phyloP scores from a whole-genome alignment of 2,797 vertebrate genomes.

The Peromyscus nudipes region DNA sequence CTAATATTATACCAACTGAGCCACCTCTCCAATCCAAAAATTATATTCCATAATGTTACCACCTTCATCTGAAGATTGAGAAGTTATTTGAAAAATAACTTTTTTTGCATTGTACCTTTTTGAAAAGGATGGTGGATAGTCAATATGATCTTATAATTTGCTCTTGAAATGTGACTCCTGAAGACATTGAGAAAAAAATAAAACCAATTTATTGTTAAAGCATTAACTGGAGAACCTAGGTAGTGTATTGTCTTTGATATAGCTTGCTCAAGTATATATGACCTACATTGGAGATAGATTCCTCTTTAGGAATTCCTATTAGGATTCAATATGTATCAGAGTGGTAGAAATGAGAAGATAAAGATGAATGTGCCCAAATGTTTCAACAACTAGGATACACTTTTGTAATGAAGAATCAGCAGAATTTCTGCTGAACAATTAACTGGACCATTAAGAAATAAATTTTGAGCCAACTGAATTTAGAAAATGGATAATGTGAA shows the following conservation, averaged over 20 bases:
- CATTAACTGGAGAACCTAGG: conserved; percentile 52
- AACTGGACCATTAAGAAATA: conserved; percentile 66
- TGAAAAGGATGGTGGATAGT: neutral
- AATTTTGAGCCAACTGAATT: conserved; percentile 35
- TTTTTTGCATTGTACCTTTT: neutral
- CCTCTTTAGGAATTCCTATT: neutral
- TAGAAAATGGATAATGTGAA: conserved; percentile 53
- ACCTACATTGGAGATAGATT: neutral
- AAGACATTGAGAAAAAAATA: conserved; percentile 38
- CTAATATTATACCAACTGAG: neutral
- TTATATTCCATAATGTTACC: neutral
- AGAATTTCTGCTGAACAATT: conserved; percentile 71
- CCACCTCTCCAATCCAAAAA: neutral
- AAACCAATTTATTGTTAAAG: conserved; percentile 53
- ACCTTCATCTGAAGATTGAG: conserved; percentile 52
- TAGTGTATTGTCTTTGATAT: conserved; percentile 19
- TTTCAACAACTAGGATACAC: conserved; percentile 53
- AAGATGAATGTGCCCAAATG: conserved; percentile 60
- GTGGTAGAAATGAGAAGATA: conserved; percentile 33
- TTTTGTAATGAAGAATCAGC: conserved; percentile 68
- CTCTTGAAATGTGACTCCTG: conserved; percentile 10
- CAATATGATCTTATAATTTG: conserved; percentile 32
- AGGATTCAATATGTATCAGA: conserved; percentile 72
- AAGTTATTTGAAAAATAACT: conserved; percentile 42
- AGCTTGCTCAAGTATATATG: conserved; percentile 59